These are phyloP conservation scores for Leptobrachium ailaonicum DNA, from an alignment of 2,113 vertebrate species.

Conservation along the genomic window DNA sequence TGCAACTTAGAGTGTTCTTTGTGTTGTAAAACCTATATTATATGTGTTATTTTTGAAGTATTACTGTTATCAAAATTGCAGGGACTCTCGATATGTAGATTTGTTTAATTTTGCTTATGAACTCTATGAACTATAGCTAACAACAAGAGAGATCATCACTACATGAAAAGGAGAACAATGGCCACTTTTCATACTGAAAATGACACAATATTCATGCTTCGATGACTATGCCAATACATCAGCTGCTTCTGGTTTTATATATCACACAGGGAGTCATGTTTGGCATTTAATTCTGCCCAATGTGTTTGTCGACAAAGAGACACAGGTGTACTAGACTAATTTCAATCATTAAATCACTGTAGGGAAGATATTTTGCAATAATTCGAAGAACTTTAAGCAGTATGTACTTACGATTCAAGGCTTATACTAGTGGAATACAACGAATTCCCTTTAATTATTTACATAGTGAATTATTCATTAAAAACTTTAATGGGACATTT, in stretches of 20 bases:
- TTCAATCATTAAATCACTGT: constrained; percentile 44
- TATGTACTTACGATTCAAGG: constrained; percentile 30
- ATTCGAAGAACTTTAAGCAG: constrained; percentile 24
- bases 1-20: too few species aligned
- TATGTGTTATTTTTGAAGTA: too few species aligned
- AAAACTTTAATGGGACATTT: neutral
- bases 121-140: constrained; percentile 30
- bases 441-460: neutral
- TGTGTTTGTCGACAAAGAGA: constrained; percentile 30
- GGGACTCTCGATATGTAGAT: too few species aligned
- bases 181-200: constrained; percentile 38
- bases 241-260: constrained; percentile 44
- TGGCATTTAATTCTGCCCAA: constrained; percentile 13
- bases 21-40: too few species aligned
- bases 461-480: neutral
- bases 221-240: constrained; percentile 35
- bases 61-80: too few species aligned
- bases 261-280: constrained; percentile 35
- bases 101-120: neutral
- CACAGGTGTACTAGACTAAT: constrained; percentile 47
- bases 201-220: constrained; percentile 45
- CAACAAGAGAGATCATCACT: constrained; percentile 22
- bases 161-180: constrained; percentile 31
- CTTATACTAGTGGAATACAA: neutral
- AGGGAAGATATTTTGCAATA: constrained; percentile 19